phyloP scores from a whole-genome alignment of 2,113 vertebrate genomes.

The Psittacus erithacus region DNA sequence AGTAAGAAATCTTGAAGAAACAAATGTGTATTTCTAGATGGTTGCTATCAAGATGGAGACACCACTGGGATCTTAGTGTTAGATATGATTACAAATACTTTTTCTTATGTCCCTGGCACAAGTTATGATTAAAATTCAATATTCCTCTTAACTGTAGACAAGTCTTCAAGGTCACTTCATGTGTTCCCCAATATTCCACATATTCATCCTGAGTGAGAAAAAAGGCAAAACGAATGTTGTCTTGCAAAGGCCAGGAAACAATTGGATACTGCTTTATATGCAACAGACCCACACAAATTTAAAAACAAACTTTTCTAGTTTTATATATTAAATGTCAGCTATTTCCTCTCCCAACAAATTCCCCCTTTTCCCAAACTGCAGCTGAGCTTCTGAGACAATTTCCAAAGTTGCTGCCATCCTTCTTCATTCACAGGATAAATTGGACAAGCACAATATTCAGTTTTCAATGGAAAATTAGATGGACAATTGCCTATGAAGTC shows the following conservation, averaged over 20 bases:
- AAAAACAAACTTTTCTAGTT: background rate
- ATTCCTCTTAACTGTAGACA: background rate
- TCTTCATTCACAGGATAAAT: background rate
- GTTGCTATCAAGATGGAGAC: background rate
- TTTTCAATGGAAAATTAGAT: background rate
- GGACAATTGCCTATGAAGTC: background rate
- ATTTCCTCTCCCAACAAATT: background rate
- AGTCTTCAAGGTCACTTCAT: background rate
- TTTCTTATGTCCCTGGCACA: background rate
- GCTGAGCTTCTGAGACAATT: background rate
- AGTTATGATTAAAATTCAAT: background rate
- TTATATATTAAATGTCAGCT: background rate
- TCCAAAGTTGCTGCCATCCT: background rate
- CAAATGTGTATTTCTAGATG: background rate
- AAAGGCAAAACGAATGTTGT: background rate
- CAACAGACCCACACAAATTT: background rate
- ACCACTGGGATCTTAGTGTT: background rate
- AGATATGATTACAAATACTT: background rate
- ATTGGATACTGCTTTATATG: background rate
- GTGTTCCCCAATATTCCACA: background rate
- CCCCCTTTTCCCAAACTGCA: background rate
- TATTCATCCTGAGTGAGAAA: background rate
- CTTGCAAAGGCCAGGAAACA: background rate
- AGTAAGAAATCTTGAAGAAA: background rate
- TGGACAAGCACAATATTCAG: fast-evolving